Base-by-base conservation (phyloP, 2,797 vertebrate genomes). In the Balearica regulorum region DNA sequence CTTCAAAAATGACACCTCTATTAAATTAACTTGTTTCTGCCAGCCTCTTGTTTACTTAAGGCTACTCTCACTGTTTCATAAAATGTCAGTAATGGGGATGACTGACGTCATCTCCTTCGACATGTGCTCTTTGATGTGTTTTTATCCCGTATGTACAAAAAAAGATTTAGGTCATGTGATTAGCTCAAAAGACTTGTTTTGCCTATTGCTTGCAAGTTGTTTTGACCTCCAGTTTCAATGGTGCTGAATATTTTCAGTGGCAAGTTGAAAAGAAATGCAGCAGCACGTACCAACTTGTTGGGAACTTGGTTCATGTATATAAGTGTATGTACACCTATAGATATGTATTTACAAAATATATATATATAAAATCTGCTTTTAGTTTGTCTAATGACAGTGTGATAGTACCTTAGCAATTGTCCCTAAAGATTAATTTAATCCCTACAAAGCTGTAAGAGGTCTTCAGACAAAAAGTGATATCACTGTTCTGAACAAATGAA, bases 11-110 rank as follows among this genome's bases (percentile, higher is more conserved):
- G 93, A 93, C 93, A 96, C 92, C 90, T 95, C 90, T 94, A 90
- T 96, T 96, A 96, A 97, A 92, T 94, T 91, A 96, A 57, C 93
- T 78, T 83, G 83, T 90, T 95, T 95, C 83, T 95, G 68, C 86
- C 84, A 82, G 89, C 78, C 78, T 83, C 94, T 90, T 94, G 96
- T 89, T 95, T 95, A 95, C 90, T 92, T 54, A 89, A 65, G 78
- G 94, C 71, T 95, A 87, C 75, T 95, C 85, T 93, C 75, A 70
- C 55, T 79, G 64, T 28, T 92, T 86, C 80, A 85, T 77, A 95
- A 93, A 96, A 96, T 92, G 93, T 77, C 94, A 93, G 77, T 96
- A 95, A 95, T 61, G 77, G 88, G 77, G 90, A 73, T 73, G 80
- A 84, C 65, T 94, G 77, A 87, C 68, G 53, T 96, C 93, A 94